Evolutionary conservation across 2,888 invertebrate species (phyloP).

Genomic region (Phengaris arion): DNA sequence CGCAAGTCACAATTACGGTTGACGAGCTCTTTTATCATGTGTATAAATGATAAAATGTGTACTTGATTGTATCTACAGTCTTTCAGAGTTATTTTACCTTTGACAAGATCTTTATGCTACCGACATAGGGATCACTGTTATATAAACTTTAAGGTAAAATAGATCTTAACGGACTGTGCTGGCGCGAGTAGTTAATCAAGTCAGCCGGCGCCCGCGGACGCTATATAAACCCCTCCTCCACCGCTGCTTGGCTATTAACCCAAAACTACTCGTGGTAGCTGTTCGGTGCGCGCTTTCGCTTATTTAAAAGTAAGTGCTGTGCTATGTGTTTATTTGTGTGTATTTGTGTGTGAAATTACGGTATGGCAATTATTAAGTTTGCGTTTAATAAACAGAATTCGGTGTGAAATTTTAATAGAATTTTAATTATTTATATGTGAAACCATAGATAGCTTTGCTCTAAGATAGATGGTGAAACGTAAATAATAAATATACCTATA

Average conservation of each 20-base stretch:
- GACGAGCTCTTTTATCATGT: background rate
- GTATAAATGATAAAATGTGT: background rate
- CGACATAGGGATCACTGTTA: too few species aligned
- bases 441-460: background rate
- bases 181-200: constrained; percentile 13
- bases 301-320: constrained; percentile 29
- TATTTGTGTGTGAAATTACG: background rate
- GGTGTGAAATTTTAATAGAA: background rate
- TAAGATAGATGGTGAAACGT: too few species aligned
- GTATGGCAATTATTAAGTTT: background rate
- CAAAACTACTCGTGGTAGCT: constrained; percentile 44
- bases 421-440: background rate
- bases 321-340: background rate
- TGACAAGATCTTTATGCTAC: too few species aligned
- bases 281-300: constrained; percentile 30
- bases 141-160: too few species aligned
- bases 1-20: background rate
- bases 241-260: constrained; percentile 44
- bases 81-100: background rate
- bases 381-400: background rate
- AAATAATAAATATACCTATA: too few species aligned
- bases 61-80: background rate
- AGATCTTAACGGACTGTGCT: too few species aligned
- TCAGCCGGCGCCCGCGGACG: background rate
- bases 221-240: constrained; percentile 36